These are phyloP conservation scores for Psittacula cyanocephala DNA, from an alignment of 2,113 vertebrate genomes.

Conservation along the genomic window DNA sequence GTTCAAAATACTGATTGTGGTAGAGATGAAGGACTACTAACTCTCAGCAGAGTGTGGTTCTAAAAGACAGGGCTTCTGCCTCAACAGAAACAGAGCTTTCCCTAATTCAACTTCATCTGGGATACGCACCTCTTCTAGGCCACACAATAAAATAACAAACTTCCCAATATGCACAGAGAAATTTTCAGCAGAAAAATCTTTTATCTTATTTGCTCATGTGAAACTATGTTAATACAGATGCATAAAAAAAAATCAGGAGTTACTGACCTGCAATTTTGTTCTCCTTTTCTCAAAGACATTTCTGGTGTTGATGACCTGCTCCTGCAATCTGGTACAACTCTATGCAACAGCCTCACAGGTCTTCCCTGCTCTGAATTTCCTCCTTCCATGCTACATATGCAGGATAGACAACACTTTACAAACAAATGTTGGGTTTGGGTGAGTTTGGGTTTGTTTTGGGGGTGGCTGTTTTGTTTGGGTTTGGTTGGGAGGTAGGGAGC, in stretches of 20 bases:
- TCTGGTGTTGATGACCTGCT: neutral
- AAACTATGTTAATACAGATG: neutral
- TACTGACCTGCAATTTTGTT: neutral
- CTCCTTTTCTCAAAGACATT: neutral
- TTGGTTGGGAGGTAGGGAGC: neutral
- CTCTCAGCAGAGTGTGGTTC: neutral
- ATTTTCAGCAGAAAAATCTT: neutral
- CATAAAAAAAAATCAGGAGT: neutral
- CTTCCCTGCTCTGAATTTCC: neutral
- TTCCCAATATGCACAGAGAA: neutral
- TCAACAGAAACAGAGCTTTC: neutral
- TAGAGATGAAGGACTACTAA: neutral
- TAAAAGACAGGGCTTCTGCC: neutral
- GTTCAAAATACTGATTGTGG: neutral
- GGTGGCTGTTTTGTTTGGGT: neutral
- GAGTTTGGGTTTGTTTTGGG: neutral
- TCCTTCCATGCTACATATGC: neutral
- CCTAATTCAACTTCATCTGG: neutral
- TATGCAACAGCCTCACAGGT: neutral
- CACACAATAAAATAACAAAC: neutral
- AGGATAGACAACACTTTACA: neutral
- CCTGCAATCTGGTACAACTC: neutral
- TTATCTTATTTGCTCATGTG: neutral
- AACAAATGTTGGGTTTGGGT: neutral
- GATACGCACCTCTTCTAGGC: neutral